Evolutionary conservation across 2,888 invertebrate species (phyloP).

Genomic region (Machimus rusticus): DNA sequence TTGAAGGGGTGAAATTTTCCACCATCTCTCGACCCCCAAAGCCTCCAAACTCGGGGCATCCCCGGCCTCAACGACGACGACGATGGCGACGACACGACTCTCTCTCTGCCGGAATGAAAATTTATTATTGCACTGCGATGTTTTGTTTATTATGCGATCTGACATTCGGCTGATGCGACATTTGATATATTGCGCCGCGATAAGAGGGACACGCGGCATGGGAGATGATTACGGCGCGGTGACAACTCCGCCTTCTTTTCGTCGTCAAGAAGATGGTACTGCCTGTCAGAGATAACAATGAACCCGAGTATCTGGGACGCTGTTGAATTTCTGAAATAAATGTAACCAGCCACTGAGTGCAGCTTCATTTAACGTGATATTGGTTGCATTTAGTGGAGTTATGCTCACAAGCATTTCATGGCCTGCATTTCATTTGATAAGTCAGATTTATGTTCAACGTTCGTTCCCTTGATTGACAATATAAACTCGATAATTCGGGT

Average conservation of each 20-base stretch:
- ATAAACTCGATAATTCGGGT: not conserved
- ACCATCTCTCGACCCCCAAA: not conserved
- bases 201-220: slow-evolving; percentile 10
- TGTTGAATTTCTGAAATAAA: not conserved
- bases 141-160: slow-evolving; percentile 39
- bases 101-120: slow-evolving; percentile 16
- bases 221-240: slow-evolving; percentile 7
- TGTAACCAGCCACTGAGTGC: not conserved
- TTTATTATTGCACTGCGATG: slow-evolving; percentile 40
- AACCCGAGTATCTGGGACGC: not conserved
- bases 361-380: not conserved
- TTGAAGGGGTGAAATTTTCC: slow-evolving; percentile 33
- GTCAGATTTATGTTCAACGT: not conserved
- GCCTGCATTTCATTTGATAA: not conserved
- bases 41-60: not conserved
- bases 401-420: not conserved
- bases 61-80: not conserved
- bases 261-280: not conserved
- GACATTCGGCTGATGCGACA: slow-evolving; percentile 38
- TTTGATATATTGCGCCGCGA: slow-evolving; percentile 31
- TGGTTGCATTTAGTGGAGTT: not conserved
- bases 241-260: not conserved
- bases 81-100: slow-evolving; percentile 7
- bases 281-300: not conserved
- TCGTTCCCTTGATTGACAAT: not conserved